Evolutionary conservation across 2,888 invertebrate genomes (phyloP), one percentile per base, ranked within the genome.

Genomic region (Synergus itoensis): DNA sequence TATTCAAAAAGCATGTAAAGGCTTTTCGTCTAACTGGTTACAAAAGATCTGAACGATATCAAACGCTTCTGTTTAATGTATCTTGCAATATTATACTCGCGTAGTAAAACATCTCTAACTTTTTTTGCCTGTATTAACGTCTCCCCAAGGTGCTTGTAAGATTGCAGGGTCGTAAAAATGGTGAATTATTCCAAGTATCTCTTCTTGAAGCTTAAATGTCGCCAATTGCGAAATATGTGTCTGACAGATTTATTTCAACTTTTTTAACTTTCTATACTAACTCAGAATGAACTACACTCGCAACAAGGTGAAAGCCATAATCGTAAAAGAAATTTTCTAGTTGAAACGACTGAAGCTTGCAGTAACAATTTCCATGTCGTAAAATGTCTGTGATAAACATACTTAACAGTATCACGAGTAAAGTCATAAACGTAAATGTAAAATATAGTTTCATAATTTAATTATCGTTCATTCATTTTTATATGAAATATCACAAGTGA

Each of bases 131-230:
- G 11, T 21, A 4, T 21, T 60, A 60, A 60, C 36, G 69, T 53
- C 53, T 53, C 48, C n/a, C n/a, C 21, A 21, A 67, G 45, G 14
- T n/a, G 53, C 21, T 28, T 28, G n/a, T n/a, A 53, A 53, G 48
- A 53, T 36, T 53, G 41, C 21, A 43, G 21, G 36, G 53, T 28
- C 48, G 28, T 53, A 73, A 73, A 73, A 48, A 53, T 9, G 8
- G 16, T 73, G 69, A 73, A 48, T 73, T 53, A 73, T 8, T 48
- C 9, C 36, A 36, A 48, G 48, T 36, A 73, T 53, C 28, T 28
- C 53, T 53, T 36, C 36, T 53, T 16, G 48, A 53, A 48, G n/a
- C 28, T 48, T 67, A n/a, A 53, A 73, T 53, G 36, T 73, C 36
- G 48, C 48, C 16, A 21, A 73, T 8, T 45, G 14, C 41, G 36